phyloP scores from a whole-genome alignment of 2,113 vertebrate species.

The Sapajus apella region DNA sequence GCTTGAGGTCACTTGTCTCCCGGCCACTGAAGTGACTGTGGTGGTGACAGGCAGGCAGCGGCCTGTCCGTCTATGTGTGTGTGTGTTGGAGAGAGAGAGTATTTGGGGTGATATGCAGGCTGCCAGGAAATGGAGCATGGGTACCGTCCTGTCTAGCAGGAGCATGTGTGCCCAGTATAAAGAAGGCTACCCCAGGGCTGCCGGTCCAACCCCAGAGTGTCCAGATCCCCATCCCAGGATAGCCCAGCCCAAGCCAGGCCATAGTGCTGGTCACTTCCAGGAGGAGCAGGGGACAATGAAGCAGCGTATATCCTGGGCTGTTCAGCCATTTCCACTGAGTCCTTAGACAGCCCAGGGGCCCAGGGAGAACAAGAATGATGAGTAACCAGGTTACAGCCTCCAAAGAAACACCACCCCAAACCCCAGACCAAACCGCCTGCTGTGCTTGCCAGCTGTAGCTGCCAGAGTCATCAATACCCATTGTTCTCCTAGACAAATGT shows the following conservation, averaged over 20 bases:
- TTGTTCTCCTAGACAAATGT: constrained; percentile 75
- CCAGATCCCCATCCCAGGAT: neutral
- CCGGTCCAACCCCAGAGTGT: too few species aligned
- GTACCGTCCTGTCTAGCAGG: neutral
- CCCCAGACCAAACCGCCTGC: neutral
- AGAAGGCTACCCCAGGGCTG: neutral
- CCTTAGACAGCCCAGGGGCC: neutral
- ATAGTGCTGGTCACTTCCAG: neutral
- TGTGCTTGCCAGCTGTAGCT: neutral
- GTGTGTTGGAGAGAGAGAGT: neutral
- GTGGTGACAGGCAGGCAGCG: neutral
- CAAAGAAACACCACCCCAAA: constrained; percentile 38
- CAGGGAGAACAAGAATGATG: neutral
- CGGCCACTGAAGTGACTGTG: neutral
- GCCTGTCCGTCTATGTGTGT: neutral
- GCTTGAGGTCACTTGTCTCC: neutral
- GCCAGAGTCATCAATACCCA: constrained; percentile 75
- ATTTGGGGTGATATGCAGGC: neutral
- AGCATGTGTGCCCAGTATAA: neutral
- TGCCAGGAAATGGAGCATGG: neutral
- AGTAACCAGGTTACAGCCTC: neutral
- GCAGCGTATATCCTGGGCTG: neutral
- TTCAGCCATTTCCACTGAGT: neutral
- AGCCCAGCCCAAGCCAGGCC: neutral
- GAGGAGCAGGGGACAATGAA: neutral